phyloP scores from a whole-genome alignment of 1,140 invertebrate genomes.

The Idris sp. region DNA sequence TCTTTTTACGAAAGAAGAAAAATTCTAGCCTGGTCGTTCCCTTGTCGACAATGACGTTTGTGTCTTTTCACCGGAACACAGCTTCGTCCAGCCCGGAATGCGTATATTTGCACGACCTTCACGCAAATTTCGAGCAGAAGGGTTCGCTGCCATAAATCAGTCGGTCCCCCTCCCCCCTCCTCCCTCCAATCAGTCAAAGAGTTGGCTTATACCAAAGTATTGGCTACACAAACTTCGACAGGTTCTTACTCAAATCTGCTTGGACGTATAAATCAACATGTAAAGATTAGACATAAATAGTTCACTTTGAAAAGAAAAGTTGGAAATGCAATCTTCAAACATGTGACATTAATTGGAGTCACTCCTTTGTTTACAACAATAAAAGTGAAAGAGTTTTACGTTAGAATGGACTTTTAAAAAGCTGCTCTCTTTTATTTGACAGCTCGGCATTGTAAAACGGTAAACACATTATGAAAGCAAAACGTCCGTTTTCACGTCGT shows the following conservation, averaged over 20 bases:
- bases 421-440: too few relatives aligned
- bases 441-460: too few relatives aligned
- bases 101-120: constrained; percentile 66
- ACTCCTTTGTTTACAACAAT: constrained; percentile 37
- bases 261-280: constrained; percentile 47
- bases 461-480: too few relatives aligned
- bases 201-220: constrained; percentile 43
- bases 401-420: too few relatives aligned
- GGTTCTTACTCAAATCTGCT: constrained; percentile 61
- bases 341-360: constrained; percentile 42
- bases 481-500: too few relatives aligned
- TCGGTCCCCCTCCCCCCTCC: too few relatives aligned
- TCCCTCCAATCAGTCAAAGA: constrained; percentile 62
- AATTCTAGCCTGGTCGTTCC: constrained; percentile 67
- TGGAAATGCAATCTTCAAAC: constrained; percentile 6
- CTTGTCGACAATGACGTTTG: constrained; percentile 66
- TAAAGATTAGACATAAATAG: constrained; percentile 55
- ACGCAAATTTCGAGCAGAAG: constrained; percentile 71
- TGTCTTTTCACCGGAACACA: constrained; percentile 60
- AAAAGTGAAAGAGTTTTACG: too few relatives aligned
- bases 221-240: constrained; percentile 57
- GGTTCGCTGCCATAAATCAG: constrained; percentile 71
- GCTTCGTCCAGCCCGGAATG: constrained; percentile 54
- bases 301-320: constrained; percentile 18
- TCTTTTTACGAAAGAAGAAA: constrained; percentile 62